Conservation (phyloP, 2,888 invertebrate species). For the Parnassius mnemosyne region DNA sequence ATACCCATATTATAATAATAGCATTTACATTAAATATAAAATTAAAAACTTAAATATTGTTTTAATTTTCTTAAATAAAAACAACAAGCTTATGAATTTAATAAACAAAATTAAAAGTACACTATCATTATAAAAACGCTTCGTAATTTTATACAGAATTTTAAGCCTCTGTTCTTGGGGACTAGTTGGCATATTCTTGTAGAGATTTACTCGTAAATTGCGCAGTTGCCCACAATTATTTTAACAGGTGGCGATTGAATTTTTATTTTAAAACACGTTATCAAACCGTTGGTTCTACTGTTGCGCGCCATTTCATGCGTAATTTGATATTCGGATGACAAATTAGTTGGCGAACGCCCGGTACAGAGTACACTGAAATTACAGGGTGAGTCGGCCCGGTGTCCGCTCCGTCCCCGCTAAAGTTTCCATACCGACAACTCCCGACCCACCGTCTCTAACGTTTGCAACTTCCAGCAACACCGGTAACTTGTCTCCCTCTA, state of each 20-base stretch:
- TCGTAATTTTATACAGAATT: neutral
- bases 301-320: conserved; percentile 75
- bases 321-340: conserved; percentile 79
- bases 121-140: neutral
- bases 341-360: conserved; percentile 69
- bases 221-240: conserved; percentile 51
- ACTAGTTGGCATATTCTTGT: conserved; percentile 1
- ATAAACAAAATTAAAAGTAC: too few relatives aligned
- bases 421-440: conserved; percentile 20
- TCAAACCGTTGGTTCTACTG: conserved; percentile 60
- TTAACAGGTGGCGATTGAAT: conserved; percentile 62
- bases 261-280: conserved; percentile 69
- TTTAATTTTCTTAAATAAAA: too few relatives aligned
- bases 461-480: conserved; percentile 30
- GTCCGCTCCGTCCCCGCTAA: conserved; percentile 30
- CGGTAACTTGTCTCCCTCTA: conserved; percentile 54
- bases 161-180: neutral
- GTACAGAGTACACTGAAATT: conserved; percentile 60
- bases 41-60: too few relatives aligned
- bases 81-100: too few relatives aligned
- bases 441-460: conserved; percentile 22
- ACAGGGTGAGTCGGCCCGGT: conserved; percentile 52
- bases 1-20: too few relatives aligned
- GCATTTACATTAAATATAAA: too few relatives aligned
- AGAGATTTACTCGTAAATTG: conserved; percentile 35